Base-by-base conservation (phyloP, 2,888 invertebrate genomes). In the Drosophila dives region DNA sequence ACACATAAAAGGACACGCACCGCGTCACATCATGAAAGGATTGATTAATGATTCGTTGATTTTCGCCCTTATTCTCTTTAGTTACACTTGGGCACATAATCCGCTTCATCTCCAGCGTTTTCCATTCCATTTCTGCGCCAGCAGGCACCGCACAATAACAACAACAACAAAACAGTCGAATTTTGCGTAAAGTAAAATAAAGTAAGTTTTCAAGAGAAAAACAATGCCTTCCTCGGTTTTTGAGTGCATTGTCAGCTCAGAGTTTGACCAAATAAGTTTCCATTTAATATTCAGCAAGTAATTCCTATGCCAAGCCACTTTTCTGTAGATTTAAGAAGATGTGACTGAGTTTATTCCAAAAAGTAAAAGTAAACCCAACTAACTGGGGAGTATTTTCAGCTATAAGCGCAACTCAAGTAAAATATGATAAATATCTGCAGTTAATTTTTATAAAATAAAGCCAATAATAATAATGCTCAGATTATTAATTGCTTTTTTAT, bases 21-120 rank as follows among this genome's bases (percentile, higher is more conserved):
- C 91, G 92, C 91, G 90, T 91, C 92, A 92, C 91, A 92, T 91
- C 91, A 91, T 91, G 92, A 92, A 92, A 91, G 91, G 91, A 91
- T 91, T 92, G 92, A 92, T 92, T 92, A 92, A 92, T 92, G 92
- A 91, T 91, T 91, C 91, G 89, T 90, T 91, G 91, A 87, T 91
- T 91, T 90, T 92, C 92, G 91, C 92, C 92, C 92, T 89, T 91
- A 91, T 90, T 91, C 91, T 86, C 91, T 90, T 91, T 90, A 91
- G 91, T 90, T 91, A 91, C 91, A 91, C 91, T 91, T 91, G 89
- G 91, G 86, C 89, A 86, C 89, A 90, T 91, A 91, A 89, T 89
- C 89, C 91, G 84, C 86, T 85, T 86, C 83, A 81, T 82, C 86
- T 85, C 86, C 83, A 85, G 81, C 88, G 77, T 81, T 78, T 71